Conservation (phyloP, 1,140 invertebrate genomes). For the Drosophila sp. region DNA sequence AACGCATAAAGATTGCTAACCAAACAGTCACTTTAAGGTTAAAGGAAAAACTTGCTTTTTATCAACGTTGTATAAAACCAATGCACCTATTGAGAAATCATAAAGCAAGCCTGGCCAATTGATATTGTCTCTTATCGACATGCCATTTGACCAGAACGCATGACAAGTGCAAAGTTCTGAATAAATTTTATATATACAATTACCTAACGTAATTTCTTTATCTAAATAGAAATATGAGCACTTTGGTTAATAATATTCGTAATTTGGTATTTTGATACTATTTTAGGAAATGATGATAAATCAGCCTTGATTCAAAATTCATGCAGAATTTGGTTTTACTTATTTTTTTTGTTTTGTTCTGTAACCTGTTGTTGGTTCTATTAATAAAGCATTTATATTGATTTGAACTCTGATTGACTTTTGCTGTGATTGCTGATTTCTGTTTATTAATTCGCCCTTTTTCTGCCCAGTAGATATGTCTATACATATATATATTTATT, state of each 20-base stretch:
- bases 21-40: no score
- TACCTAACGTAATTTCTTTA: slow-evolving; percentile 3
- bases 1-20: no score
- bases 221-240: slow-evolving; percentile 6
- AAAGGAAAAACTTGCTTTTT: no score
- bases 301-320: background rate
- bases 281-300: background rate
- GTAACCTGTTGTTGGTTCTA: slow-evolving; percentile 38
- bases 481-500: background rate
- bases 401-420: slow-evolving; percentile 78
- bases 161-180: slow-evolving; percentile 5
- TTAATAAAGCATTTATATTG: slow-evolving; percentile 75
- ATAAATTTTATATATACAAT: background rate
- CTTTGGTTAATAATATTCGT: background rate
- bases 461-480: slow-evolving; percentile 20
- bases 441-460: slow-evolving; percentile 73
- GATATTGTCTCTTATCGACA: slow-evolving; percentile 1
- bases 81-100: background rate
- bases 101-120: background rate
- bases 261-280: background rate
- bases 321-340: background rate
- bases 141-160: background rate
- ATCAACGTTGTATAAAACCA: no score
- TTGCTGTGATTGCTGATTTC: slow-evolving; percentile 75
- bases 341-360: background rate